These are phyloP conservation scores for Prolemur simus DNA, from an alignment of 2,113 vertebrate species.

Conservation along the genomic window DNA sequence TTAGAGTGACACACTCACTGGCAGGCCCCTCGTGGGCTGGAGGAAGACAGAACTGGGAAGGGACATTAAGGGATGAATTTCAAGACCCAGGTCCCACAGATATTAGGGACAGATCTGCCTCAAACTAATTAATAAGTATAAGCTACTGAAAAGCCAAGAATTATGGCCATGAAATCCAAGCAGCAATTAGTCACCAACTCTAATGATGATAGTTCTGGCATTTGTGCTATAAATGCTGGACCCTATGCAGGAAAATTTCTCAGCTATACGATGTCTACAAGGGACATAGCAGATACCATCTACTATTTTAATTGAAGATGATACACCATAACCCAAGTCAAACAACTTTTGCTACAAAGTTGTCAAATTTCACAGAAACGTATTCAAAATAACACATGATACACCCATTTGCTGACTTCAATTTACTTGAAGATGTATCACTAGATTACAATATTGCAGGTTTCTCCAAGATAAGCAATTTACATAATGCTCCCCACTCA, in stretches of 20 bases:
- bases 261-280: accelerated
- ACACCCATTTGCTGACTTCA: not conserved
- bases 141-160: not conserved
- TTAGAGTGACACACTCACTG: accelerated
- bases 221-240: not conserved
- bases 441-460: not conserved
- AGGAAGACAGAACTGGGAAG: not conserved
- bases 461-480: not conserved
- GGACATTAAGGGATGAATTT: not conserved
- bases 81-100: not conserved
- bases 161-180: not conserved
- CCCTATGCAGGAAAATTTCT: accelerated
- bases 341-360: not conserved
- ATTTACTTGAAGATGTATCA: not conserved
- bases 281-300: accelerated
- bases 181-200: not conserved
- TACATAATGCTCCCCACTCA: not conserved
- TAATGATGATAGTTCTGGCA: accelerated
- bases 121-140: accelerated
- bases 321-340: not conserved
- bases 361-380: not conserved
- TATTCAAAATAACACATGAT: not conserved
- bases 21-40: accelerated
- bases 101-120: not conserved
- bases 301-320: not conserved